Percentiles rank a stretch among this genome's conserved stretches.
These are phyloP conservation scores for Macaca mulatta DNA, from an alignment of 2,113 vertebrate genomes.

Conservation along the genomic window DNA sequence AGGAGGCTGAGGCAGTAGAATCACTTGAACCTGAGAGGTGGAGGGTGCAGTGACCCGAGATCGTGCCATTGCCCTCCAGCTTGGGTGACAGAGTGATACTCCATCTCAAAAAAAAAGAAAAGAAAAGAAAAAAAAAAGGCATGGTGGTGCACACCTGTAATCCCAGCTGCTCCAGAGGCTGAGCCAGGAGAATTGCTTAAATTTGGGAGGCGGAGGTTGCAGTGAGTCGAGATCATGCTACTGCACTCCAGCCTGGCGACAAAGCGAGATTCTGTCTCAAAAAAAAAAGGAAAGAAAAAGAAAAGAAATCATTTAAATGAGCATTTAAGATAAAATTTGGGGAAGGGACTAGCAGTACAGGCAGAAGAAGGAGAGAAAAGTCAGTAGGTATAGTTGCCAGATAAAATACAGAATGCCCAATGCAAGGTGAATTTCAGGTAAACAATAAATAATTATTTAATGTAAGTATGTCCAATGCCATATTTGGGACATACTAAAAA, in stretches of 20 bases:
- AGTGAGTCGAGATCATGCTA: too few species aligned
- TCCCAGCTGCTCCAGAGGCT: too few species aligned
- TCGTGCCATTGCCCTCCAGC: too few species aligned
- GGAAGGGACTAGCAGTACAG: background rate
- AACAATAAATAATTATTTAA: background rate
- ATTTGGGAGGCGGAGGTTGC: too few species aligned
- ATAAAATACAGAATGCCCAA: background rate
- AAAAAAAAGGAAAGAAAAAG: background rate
- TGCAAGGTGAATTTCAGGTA: background rate
- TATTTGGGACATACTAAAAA: slow-evolving; percentile 20
- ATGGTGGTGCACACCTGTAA: too few species aligned
- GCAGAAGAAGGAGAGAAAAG: background rate
- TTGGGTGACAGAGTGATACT: too few species aligned
- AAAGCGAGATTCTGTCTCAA: background rate
- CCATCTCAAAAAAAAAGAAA: too few species aligned
- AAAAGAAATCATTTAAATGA: background rate
- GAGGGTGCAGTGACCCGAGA: too few species aligned
- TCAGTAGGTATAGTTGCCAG: background rate
- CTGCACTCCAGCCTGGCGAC: too few species aligned
- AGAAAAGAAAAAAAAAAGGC: accelerated
- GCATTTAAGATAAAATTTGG: background rate
- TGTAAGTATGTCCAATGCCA: background rate
- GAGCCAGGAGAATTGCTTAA: too few species aligned
- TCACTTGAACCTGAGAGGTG: too few species aligned
- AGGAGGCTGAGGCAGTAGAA: too few species aligned